Conservation (phyloP, 1,140 invertebrate genomes). For the Ceratina japonica region DNA sequence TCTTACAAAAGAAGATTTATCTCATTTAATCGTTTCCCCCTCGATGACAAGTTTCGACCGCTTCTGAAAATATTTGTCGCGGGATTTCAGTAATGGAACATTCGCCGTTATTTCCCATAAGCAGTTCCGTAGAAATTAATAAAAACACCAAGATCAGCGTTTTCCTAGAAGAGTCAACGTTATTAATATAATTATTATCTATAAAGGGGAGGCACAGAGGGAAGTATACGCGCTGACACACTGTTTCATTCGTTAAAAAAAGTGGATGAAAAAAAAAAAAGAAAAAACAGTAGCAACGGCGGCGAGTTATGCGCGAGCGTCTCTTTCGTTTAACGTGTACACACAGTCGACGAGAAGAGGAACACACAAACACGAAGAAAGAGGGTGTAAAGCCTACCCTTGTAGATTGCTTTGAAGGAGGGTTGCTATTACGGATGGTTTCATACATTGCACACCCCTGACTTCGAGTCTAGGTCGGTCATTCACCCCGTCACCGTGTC, state of each 20-base stretch:
- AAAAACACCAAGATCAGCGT: not conserved
- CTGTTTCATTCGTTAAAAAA: slow-evolving; percentile 34
- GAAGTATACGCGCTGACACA: slow-evolving; percentile 45
- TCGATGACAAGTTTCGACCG: no score
- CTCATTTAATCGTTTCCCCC: no score
- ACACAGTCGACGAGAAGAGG: slow-evolving; percentile 25
- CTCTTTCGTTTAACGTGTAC: slow-evolving; percentile 35
- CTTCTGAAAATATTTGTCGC: no score
- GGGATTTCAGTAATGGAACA: no score
- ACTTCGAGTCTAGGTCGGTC: slow-evolving; percentile 80
- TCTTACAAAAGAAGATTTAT: no score
- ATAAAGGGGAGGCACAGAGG: slow-evolving; percentile 10
- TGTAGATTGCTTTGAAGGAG: slow-evolving; percentile 71
- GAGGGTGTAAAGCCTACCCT: slow-evolving; percentile 72
- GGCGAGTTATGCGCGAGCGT: slow-evolving; percentile 54
- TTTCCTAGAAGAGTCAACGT: not conserved
- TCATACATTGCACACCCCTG: slow-evolving; percentile 78
- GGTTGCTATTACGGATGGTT: slow-evolving; percentile 71
- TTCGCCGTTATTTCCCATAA: not conserved
- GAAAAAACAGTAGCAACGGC: slow-evolving; percentile 10
- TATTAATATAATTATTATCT: not conserved
- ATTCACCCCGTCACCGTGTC: slow-evolving; percentile 73
- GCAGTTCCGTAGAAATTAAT: no score
- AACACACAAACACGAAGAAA: slow-evolving; percentile 51
- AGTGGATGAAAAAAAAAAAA: no score